These are phyloP conservation scores for Sarcophaga caerulescens DNA, from an alignment of 2,888 invertebrate genomes.

Conservation along the genomic window DNA sequence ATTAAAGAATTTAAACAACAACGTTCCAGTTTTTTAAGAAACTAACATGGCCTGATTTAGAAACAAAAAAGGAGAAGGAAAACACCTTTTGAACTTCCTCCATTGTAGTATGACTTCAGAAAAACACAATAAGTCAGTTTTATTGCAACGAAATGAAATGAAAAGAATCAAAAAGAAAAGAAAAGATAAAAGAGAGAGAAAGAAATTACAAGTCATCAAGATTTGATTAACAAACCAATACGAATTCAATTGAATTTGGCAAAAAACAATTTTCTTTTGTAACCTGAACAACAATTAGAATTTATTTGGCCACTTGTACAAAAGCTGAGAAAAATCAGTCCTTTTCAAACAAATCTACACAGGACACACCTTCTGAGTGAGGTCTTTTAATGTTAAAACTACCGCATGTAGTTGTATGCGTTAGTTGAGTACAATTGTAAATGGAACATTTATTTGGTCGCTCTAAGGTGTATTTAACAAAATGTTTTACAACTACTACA, in stretches of 20 bases:
- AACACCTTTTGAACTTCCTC: constrained; percentile 30
- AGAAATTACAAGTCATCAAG: constrained; percentile 62
- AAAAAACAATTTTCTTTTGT: constrained; percentile 56
- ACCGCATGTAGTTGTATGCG: not conserved
- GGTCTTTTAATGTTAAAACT: too few relatives aligned
- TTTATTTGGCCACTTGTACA: constrained; percentile 16
- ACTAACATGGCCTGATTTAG: constrained; percentile 29
- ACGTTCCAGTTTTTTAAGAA: constrained; percentile 33
- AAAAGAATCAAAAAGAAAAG: not conserved
- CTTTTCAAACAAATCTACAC: constrained; percentile 13
- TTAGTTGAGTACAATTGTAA: constrained; percentile 14
- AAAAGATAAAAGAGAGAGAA: not conserved
- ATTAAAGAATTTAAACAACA: constrained; percentile 60
- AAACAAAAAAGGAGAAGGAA: constrained; percentile 12
- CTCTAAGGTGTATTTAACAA: constrained; percentile 50
- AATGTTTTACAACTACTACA: constrained; percentile 28
- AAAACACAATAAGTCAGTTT: too few relatives aligned
- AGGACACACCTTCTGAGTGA: constrained; percentile 36
- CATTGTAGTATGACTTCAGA: not conserved
- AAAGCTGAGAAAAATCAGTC: constrained; percentile 31
- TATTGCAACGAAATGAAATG: too few relatives aligned
- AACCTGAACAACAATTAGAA: constrained; percentile 60
- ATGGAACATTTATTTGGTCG: constrained; percentile 4
- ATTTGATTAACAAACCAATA: constrained; percentile 67
- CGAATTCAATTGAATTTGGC: constrained; percentile 59